A percentile compares a stretch with the other conserved stretches of the same genome.
Conservation (phyloP, 92 coral and sea anemone species). For the Plumapathes pennacea region DNA sequence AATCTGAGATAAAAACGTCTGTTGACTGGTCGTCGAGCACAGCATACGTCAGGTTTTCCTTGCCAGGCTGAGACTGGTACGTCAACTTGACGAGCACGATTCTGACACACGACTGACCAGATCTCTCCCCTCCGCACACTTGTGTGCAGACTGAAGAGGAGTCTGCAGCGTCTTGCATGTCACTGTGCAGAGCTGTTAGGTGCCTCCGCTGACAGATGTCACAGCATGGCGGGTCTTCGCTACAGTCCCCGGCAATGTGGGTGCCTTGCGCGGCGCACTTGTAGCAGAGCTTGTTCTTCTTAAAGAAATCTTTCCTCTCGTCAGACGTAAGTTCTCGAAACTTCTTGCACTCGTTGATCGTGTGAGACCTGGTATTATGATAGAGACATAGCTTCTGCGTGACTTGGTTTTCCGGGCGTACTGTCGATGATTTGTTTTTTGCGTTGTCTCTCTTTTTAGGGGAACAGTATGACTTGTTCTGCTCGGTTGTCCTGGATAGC, state of each 20-base stretch:
- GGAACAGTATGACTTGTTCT: too few relatives aligned
- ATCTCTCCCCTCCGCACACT: conserved; percentile 58
- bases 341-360: conserved; percentile 44
- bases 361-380: conserved; percentile 42
- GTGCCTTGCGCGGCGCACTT: conserved; percentile 26
- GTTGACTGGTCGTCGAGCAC: too few relatives aligned
- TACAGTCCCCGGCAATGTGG: conserved; percentile 39
- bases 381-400: conserved; percentile 20
- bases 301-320: conserved; percentile 41
- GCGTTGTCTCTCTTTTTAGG: too few relatives aligned
- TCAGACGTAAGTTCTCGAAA: conserved; percentile 39
- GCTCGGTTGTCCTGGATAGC: too few relatives aligned
- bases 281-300: conserved; percentile 36
- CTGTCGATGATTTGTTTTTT: too few relatives aligned
- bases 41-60: conserved; percentile 32
- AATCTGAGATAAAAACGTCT: too few relatives aligned
- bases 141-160: conserved; percentile 54
- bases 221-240: conserved; percentile 24
- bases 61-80: conserved; percentile 10
- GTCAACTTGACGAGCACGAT: conserved; percentile 46
- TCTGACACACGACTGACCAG: conserved; percentile 50
- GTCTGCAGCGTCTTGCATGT: conserved; percentile 3
- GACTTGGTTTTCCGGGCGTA: too few relatives aligned
- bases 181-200: conserved; percentile 39
- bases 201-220: conserved; percentile 36